Conservation (phyloP, 2,113 vertebrate genomes). For the Alexandromys fortis region DNA sequence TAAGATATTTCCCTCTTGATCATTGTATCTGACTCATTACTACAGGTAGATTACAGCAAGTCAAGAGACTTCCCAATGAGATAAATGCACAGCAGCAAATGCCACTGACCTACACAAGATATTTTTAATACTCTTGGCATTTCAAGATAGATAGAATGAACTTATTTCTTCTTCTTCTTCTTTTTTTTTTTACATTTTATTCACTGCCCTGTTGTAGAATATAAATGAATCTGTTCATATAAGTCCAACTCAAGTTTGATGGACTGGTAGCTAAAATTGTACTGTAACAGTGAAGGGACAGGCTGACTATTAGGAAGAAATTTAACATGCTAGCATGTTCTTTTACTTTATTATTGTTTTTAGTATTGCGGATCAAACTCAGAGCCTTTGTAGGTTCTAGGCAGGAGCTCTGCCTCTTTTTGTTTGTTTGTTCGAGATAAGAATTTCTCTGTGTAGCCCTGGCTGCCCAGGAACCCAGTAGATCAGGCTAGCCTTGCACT, state of each 20-base stretch:
- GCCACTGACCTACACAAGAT: slow-evolving; percentile 10
- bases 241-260: neutral
- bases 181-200: neutral
- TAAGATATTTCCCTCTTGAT: slow-evolving; percentile 63
- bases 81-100: slow-evolving; percentile 18
- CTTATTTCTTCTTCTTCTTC: slow-evolving; percentile 1
- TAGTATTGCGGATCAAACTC: neutral
- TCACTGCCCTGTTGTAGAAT: neutral
- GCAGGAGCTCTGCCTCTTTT: neutral
- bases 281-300: neutral
- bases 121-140: slow-evolving; percentile 39
- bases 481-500: neutral
- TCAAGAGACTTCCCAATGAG: slow-evolving; percentile 58
- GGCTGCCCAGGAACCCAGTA: neutral
- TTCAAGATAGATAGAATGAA: neutral
- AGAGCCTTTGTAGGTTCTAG: neutral
- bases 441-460: neutral
- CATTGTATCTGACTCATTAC: slow-evolving; percentile 66
- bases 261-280: neutral
- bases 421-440: neutral
- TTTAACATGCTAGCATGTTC: neutral
- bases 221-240: neutral
- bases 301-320: neutral
- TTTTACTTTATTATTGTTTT: neutral
- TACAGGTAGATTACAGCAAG: slow-evolving; percentile 57